Evolutionary conservation across 1,140 invertebrate genomes (phyloP).

Genomic region (Arion vulgaris): DNA sequence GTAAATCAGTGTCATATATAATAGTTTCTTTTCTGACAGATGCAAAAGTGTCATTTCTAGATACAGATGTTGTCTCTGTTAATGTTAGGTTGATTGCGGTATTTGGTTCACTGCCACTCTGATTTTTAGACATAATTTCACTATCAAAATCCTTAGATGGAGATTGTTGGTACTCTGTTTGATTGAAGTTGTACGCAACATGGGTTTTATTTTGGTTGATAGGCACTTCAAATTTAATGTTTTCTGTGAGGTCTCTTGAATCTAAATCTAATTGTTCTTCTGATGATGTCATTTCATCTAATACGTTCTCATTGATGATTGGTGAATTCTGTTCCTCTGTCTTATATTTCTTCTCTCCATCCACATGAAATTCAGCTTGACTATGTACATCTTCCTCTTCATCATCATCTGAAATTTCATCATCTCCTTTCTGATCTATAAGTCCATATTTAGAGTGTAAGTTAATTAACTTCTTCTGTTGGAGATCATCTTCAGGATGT

Average conservation of each 20-base stretch:
- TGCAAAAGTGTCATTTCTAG: background rate
- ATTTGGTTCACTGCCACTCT: background rate
- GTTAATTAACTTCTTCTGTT: slow-evolving; percentile 41
- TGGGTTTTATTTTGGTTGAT: background rate
- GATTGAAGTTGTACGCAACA: background rate
- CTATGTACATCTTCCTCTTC: slow-evolving; percentile 17
- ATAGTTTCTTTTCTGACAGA: background rate
- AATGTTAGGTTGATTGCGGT: background rate
- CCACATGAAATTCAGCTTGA: background rate
- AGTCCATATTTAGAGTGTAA: slow-evolving; percentile 44
- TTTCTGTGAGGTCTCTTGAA: background rate
- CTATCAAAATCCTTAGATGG: background rate
- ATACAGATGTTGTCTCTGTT: background rate
- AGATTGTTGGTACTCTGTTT: background rate
- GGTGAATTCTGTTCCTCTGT: background rate
- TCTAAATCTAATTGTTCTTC: too few species aligned
- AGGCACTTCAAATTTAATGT: background rate
- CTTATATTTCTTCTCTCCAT: background rate
- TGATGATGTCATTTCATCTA: too few species aligned
- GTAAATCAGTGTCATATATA: background rate
- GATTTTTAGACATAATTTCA: background rate
- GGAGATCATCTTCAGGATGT: background rate
- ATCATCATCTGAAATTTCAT: slow-evolving; percentile 41
- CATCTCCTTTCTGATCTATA: slow-evolving; percentile 18
- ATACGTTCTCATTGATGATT: too few species aligned